Evolutionary conservation across 2,113 vertebrate genomes (phyloP).

Genomic region (Phyllopteryx taeniolatus): DNA sequence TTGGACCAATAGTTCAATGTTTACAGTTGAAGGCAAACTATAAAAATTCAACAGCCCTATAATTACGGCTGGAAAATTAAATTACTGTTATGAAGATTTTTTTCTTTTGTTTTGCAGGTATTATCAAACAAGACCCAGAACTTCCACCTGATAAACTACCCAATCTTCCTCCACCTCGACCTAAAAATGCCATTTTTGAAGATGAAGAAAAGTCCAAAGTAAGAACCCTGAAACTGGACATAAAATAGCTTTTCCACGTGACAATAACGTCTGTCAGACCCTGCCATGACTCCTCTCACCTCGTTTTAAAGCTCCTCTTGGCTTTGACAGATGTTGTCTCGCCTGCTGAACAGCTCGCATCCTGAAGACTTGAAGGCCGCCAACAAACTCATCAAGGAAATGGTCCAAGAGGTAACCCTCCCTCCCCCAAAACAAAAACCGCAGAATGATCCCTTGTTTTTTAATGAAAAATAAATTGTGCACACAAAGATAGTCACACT

Average conservation of each 20-base stretch:
- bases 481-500: not conserved
- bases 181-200: conserved; percentile 95
- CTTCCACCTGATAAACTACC: conserved; percentile 83
- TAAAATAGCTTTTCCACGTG: not conserved
- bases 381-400: conserved; percentile 98
- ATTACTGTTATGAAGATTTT: not conserved
- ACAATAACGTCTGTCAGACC: not conserved
- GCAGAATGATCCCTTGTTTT: not conserved
- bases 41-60: not conserved
- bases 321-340: conserved; percentile 83
- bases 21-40: not conserved
- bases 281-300: not conserved
- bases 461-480: not conserved
- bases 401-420: conserved; percentile 92
- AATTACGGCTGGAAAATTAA: not conserved
- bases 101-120: conserved; percentile 71
- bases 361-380: conserved; percentile 96
- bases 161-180: conserved; percentile 81
- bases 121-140: conserved; percentile 91
- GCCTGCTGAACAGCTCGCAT: conserved; percentile 93
- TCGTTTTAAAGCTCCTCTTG: conserved; percentile 2
- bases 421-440: not conserved
- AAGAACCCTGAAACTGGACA: conserved; percentile 17
- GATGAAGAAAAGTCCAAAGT: conserved; percentile 99
- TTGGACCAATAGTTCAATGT: not conserved